These are phyloP conservation scores for Busseola fusca DNA, from an alignment of 2,888 invertebrate genomes.

Conservation along the genomic window DNA sequence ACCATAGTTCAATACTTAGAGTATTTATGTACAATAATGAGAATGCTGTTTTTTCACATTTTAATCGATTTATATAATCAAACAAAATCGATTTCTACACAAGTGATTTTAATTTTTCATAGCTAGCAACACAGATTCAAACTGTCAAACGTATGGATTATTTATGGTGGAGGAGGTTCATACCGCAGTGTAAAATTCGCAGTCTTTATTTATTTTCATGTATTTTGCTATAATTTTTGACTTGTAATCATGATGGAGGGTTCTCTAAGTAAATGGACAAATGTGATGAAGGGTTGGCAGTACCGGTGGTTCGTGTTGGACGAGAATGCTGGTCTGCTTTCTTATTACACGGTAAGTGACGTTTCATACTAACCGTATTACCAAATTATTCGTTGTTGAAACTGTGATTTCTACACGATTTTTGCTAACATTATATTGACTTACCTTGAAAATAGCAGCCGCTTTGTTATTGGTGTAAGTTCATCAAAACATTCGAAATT, in stretches of 20 bases:
- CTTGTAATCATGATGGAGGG: constrained; percentile 94
- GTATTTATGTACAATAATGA: background rate
- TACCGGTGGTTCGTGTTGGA: constrained; percentile 99
- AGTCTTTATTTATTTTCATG: constrained; percentile 81
- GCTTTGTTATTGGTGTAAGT: background rate
- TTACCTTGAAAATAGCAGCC: constrained; percentile 1
- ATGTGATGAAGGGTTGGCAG: constrained; percentile 99
- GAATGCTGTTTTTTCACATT: background rate
- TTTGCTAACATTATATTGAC: background rate
- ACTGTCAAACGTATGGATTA: constrained; percentile 85
- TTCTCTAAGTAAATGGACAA: constrained; percentile 98
- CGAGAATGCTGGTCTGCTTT: constrained; percentile 97
- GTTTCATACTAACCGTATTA: constrained; percentile 66
- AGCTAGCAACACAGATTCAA: constrained; percentile 67
- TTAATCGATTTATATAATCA: background rate
- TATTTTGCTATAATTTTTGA: constrained; percentile 77
- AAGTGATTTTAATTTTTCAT: constrained; percentile 51
- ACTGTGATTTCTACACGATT: constrained; percentile 38
- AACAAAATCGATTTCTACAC: constrained; percentile 12
- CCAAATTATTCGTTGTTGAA: constrained; percentile 28
- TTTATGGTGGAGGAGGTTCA: constrained; percentile 76
- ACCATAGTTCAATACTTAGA: background rate
- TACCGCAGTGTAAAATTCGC: constrained; percentile 80
- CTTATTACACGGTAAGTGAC: constrained; percentile 98
- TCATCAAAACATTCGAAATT: background rate